phyloP scores from a whole-genome alignment of 2,113 vertebrate genomes.

The Colius striatus region DNA sequence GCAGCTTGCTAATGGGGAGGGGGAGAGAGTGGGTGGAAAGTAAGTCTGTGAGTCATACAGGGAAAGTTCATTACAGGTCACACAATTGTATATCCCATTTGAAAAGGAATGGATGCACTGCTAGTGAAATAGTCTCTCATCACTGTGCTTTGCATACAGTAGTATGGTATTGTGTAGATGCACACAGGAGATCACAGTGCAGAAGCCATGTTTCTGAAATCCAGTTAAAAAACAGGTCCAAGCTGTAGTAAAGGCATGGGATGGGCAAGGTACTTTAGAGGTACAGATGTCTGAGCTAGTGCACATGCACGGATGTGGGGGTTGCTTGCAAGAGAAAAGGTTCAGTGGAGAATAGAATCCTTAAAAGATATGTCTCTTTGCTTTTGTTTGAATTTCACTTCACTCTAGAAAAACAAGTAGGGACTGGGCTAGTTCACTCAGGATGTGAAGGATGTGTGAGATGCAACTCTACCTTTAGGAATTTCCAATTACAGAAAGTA shows the following conservation, averaged over 20 bases:
- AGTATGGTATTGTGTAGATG: neutral
- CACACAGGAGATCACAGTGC: neutral
- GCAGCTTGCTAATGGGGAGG: neutral
- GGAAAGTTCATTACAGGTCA: conserved; percentile 22
- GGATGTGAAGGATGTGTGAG: neutral
- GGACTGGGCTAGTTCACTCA: neutral
- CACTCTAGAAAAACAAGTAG: neutral
- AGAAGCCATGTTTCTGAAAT: neutral
- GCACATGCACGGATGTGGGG: rapidly evolving
- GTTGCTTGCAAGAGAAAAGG: neutral
- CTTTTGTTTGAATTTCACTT: neutral
- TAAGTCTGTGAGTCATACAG: conserved; percentile 8
- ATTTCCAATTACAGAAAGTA: neutral
- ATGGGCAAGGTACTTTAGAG: neutral
- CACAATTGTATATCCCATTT: neutral
- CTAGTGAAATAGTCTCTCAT: neutral
- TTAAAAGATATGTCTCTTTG: neutral
- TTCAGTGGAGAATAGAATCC: neutral
- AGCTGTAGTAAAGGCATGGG: neutral
- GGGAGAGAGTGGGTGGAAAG: neutral
- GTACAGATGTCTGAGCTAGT: neutral
- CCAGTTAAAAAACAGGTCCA: neutral
- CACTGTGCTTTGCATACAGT: neutral
- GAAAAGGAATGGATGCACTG: conserved; percentile 12
- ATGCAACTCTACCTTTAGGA: neutral